A percentile compares a stretch with the other conserved stretches of the same genome.
Evolutionary conservation across 2,113 vertebrate species (phyloP).

Genomic region (Alectura lathami): DNA sequence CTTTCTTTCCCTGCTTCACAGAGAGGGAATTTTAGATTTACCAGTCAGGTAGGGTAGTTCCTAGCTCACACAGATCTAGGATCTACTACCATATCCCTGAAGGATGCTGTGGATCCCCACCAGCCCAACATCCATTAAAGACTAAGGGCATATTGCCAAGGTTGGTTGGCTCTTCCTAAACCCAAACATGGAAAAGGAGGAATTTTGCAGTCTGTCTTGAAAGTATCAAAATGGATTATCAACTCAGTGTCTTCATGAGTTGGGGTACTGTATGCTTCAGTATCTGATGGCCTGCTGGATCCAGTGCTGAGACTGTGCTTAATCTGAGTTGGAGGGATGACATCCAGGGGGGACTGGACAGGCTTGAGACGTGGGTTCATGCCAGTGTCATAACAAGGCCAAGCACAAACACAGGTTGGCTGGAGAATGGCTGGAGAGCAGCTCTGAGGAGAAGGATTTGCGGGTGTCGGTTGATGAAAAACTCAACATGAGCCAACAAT

Average conservation of each 20-base stretch:
- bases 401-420: too few relatives aligned
- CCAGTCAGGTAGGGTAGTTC: accelerated
- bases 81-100: background rate
- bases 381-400: too few relatives aligned
- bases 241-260: background rate
- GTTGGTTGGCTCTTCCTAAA: background rate
- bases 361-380: too few relatives aligned
- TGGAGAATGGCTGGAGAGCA: too few relatives aligned
- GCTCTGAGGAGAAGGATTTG: too few relatives aligned
- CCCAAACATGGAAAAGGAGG: background rate
- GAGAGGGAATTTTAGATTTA: background rate
- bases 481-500: too few relatives aligned
- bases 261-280: background rate
- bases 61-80: background rate
- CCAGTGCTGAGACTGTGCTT: background rate
- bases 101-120: background rate
- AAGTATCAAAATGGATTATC: background rate
- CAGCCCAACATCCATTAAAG: background rate
- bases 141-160: background rate
- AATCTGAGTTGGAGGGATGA: background rate
- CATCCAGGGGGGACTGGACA: too few relatives aligned
- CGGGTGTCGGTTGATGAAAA: too few relatives aligned
- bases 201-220: background rate
- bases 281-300: background rate
- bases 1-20: background rate